Conservation (phyloP, 2,113 vertebrate species). For the Cebus imitator region DNA sequence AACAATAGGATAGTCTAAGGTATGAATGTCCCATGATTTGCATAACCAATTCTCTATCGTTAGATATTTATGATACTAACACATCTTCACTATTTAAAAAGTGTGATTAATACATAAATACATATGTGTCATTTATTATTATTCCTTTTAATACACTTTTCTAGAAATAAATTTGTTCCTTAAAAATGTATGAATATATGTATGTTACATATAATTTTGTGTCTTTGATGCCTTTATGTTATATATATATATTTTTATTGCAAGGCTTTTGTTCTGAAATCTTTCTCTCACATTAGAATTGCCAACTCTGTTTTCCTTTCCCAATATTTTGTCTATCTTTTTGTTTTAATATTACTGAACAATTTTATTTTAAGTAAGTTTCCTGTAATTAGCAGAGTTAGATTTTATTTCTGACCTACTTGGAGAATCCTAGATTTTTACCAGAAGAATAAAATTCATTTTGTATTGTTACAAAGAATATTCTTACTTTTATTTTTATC, state of each 20-base stretch:
- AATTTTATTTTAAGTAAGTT: slow-evolving; percentile 12
- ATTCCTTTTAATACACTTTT: not conserved
- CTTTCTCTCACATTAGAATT: not conserved
- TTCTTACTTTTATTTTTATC: slow-evolving; percentile 42
- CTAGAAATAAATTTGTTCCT: not conserved
- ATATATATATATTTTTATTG: not conserved
- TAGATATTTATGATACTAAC: not conserved
- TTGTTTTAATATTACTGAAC: not conserved
- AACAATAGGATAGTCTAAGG: not conserved
- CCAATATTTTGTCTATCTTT: not conserved
- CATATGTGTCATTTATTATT: not conserved
- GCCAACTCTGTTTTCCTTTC: not conserved
- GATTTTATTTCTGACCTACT: slow-evolving; percentile 10
- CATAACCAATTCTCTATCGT: not conserved
- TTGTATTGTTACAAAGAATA: slow-evolving; percentile 45
- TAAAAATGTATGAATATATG: not conserved
- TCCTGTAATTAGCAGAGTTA: not conserved
- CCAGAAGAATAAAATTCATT: slow-evolving; percentile 8
- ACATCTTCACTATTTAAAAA: not conserved
- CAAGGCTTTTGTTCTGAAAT: not conserved
- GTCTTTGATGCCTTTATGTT: not conserved
- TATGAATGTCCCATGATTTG: not conserved
- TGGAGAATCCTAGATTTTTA: not conserved
- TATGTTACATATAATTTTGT: not conserved
- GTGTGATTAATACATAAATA: not conserved